These are phyloP conservation scores for Baronia brevicornis DNA, from an alignment of 2,888 invertebrate genomes.

Conservation along the genomic window DNA sequence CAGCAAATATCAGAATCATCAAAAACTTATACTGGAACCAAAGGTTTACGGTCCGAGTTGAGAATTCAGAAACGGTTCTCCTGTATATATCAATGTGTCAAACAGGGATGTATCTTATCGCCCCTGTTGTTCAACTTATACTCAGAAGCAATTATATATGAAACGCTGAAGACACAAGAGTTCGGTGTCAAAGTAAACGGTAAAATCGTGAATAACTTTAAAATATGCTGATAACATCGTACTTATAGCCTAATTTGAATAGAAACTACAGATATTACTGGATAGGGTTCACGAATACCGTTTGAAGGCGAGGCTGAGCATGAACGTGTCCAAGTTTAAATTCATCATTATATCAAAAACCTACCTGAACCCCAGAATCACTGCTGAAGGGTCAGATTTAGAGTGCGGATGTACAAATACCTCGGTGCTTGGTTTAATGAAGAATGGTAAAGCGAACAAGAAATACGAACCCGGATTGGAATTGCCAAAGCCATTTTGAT, in stretches of 20 bases:
- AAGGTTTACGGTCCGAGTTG: neutral
- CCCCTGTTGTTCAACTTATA: constrained; percentile 12
- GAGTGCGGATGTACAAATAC: constrained; percentile 7
- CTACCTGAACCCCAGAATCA: neutral
- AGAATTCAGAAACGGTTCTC: neutral
- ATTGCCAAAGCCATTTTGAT: constrained; percentile 5
- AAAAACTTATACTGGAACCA: constrained; percentile 5
- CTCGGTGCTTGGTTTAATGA: constrained; percentile 8
- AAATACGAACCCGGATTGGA: constrained; percentile 8
- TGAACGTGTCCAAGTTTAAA: constrained; percentile 6
- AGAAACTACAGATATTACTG: constrained; percentile 6
- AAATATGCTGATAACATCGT: constrained; percentile 12
- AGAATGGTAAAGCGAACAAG: constrained; percentile 6
- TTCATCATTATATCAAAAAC: constrained; percentile 1
- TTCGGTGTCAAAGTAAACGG: constrained; percentile 9
- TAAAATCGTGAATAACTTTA: constrained; percentile 10
- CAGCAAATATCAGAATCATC: constrained; percentile 4
- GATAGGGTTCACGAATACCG: constrained; percentile 7
- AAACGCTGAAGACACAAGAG: constrained; percentile 10
- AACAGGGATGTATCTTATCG: too few species aligned
- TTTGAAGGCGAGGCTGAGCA: constrained; percentile 4
- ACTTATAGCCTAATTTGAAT: constrained; percentile 8
- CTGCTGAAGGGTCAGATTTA: neutral
- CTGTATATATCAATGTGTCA: neutral
- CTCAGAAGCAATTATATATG: constrained; percentile 12